Evolutionary conservation across 2,113 vertebrate species (phyloP).

Genomic region (Scartelaos histophorus): DNA sequence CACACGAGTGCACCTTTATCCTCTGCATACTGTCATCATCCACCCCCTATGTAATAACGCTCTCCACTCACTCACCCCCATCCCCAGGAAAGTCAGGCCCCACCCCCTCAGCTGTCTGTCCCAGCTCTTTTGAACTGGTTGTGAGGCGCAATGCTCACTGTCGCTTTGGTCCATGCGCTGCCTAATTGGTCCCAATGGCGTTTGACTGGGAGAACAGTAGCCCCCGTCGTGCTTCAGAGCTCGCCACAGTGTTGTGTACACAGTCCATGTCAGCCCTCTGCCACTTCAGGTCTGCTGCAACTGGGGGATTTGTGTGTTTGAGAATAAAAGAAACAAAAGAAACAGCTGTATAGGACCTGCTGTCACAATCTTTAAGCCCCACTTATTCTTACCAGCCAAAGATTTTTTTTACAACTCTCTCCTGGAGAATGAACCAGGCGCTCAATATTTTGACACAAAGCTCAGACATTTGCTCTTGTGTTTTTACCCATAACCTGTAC

Average conservation of each 20-base stretch:
- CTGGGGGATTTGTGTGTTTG: conserved; percentile 26
- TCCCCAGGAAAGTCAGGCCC: conserved; percentile 30
- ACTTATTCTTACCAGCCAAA: neutral
- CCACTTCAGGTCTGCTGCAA: conserved; percentile 15
- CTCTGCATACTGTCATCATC: conserved; percentile 45
- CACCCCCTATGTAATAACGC: conserved; percentile 40
- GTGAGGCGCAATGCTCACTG: conserved; percentile 39
- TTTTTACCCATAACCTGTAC: neutral
- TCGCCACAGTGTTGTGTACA: conserved; percentile 30
- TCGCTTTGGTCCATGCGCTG: conserved; percentile 47
- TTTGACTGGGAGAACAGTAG: conserved; percentile 48
- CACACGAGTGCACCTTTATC: conserved; percentile 21
- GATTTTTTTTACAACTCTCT: too few relatives aligned
- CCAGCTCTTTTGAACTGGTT: conserved; percentile 60
- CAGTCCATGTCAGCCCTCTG: conserved; percentile 34
- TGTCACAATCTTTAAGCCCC: neutral
- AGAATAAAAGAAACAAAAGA: conserved; percentile 14
- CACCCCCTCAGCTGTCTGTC: conserved; percentile 56
- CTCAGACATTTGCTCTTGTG: conserved; percentile 5
- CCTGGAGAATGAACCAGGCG: too few relatives aligned
- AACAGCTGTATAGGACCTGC: neutral
- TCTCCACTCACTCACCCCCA: conserved; percentile 29
- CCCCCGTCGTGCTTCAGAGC: conserved; percentile 49
- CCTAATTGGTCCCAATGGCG: conserved; percentile 73
- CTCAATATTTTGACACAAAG: neutral